Evolutionary conservation across 92 coral and sea anemone species (phyloP).

Genomic region (Parazoanthus darwini): DNA sequence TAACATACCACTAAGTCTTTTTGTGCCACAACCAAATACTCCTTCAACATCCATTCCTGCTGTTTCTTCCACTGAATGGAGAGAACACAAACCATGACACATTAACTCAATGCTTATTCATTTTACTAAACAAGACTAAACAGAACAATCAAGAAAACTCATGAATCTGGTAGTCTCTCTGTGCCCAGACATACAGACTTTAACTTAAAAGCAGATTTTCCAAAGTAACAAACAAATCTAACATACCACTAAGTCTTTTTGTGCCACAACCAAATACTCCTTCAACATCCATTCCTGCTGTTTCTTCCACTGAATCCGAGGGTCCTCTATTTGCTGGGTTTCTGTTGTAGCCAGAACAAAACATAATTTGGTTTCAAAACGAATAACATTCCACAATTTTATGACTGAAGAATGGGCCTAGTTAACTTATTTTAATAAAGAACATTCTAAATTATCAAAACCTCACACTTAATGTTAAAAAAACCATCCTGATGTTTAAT

Average conservation of each 20-base stretch:
- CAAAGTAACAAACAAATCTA: not conserved
- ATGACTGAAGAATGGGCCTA: not conserved
- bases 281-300: slow-evolving; percentile 85
- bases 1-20: slow-evolving; percentile 72
- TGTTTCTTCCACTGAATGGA: slow-evolving; percentile 83
- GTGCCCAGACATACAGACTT: not conserved
- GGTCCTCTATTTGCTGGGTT: slow-evolving; percentile 88
- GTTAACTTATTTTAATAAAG: not conserved
- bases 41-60: slow-evolving; percentile 85
- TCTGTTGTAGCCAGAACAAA: slow-evolving; percentile 52
- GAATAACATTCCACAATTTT: not conserved
- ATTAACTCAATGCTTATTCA: not conserved
- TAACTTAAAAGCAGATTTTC: not conserved
- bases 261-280: slow-evolving; percentile 81
- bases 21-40: slow-evolving; percentile 82
- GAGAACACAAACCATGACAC: no score
- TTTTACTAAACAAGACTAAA: not conserved
- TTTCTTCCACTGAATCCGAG: slow-evolving; percentile 86
- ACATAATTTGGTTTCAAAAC: not conserved
- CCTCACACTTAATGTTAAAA: not conserved
- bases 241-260: slow-evolving; percentile 78
- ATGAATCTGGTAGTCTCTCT: not conserved
- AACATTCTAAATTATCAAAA: not conserved
- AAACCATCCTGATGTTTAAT: not conserved
- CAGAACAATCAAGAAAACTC: not conserved